A percentile compares a stretch with the other conserved stretches of the same genome.
phyloP scores from a whole-genome alignment of 2,888 invertebrate species.

The Andrena trimmerana region DNA sequence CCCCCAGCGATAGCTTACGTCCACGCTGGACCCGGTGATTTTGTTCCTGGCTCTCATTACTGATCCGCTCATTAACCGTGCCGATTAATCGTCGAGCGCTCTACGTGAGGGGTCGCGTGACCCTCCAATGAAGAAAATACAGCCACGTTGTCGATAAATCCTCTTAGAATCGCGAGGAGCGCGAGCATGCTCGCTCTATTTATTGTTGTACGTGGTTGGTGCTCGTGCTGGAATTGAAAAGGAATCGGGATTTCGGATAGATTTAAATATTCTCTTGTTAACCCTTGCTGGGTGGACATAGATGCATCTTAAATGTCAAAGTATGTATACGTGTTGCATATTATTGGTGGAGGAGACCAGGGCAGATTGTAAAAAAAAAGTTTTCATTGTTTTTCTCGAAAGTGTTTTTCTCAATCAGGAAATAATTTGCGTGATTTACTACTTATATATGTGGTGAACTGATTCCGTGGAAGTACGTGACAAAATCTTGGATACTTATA shows the following conservation, averaged over 20 bases:
- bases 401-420: too few species aligned
- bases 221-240: too few species aligned
- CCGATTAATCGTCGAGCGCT: conserved; percentile 46
- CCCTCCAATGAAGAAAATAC: conserved; percentile 17
- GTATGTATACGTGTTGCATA: neutral
- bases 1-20: neutral
- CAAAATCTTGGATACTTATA: too few species aligned
- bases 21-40: conserved; percentile 35
- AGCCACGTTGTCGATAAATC: conserved; percentile 19
- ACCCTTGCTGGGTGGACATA: neutral
- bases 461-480: too few species aligned
- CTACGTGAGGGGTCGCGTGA: conserved; percentile 50
- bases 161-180: neutral
- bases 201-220: neutral
- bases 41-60: conserved; percentile 43
- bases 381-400: too few species aligned
- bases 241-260: neutral
- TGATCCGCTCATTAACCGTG: conserved; percentile 47
- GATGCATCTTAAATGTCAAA: neutral
- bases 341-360: too few species aligned
- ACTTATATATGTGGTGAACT: too few species aligned
- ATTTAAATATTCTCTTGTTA: neutral
- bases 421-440: too few species aligned
- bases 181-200: neutral
- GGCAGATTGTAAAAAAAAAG: too few species aligned